These are phyloP conservation scores for Bucorvus abyssinicus DNA, from an alignment of 2,797 vertebrate genomes.

Conservation along the genomic window DNA sequence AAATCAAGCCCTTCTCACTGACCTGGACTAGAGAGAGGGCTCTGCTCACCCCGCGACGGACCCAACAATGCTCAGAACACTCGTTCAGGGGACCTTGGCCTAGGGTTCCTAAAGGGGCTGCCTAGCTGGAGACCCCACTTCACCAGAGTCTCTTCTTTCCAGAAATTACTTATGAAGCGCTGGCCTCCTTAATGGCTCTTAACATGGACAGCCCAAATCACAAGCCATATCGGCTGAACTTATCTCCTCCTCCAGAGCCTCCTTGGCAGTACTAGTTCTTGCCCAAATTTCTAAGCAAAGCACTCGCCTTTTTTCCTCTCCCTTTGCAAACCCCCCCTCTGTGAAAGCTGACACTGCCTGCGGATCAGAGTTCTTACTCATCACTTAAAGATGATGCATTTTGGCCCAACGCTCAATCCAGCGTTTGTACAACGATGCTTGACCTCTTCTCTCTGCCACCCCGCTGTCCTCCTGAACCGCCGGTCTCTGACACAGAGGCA, in stretches of 20 bases:
- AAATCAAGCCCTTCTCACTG: neutral
- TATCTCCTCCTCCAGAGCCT: neutral
- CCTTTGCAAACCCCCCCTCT: neutral
- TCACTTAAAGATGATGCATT: conserved; percentile 18
- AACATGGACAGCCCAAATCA: neutral
- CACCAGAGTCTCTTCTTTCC: neutral
- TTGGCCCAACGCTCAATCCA: neutral
- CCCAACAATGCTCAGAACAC: neutral
- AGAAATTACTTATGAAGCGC: neutral
- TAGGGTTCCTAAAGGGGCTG: neutral
- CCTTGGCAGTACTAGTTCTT: neutral
- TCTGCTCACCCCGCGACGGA: neutral
- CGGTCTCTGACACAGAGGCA: neutral
- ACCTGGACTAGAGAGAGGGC: neutral
- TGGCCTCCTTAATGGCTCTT: neutral
- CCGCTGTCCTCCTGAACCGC: neutral
- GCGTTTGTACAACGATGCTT: neutral
- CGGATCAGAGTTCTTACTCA: conserved; percentile 31
- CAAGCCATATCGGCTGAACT: neutral
- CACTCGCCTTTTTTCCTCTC: neutral
- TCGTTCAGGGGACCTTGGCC: neutral
- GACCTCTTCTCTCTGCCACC: neutral
- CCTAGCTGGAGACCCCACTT: neutral
- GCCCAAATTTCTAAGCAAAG: neutral
- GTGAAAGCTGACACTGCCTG: neutral